A percentile compares a stretch with the other conserved stretches of the same genome.
Evolutionary conservation across 2,797 vertebrate genomes (phyloP).

Genomic region (Orientallactaga sibirica): DNA sequence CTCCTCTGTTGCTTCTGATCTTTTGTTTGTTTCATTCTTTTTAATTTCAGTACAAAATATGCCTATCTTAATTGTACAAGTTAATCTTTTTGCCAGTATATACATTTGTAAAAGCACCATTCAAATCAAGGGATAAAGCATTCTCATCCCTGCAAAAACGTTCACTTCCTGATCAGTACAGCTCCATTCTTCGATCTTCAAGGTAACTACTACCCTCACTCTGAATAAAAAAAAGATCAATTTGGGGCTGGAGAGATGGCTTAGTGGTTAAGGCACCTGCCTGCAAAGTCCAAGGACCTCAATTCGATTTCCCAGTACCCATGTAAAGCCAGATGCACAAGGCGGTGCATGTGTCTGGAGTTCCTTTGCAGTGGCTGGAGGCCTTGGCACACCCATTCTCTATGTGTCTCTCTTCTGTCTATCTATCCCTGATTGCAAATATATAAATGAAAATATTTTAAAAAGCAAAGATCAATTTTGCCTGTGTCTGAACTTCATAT

Average conservation of each 20-base stretch:
- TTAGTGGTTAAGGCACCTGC: too few relatives aligned
- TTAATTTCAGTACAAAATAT: not conserved
- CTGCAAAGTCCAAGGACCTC: too few relatives aligned
- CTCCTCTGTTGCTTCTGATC: conserved; percentile 5
- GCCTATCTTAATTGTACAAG: not conserved
- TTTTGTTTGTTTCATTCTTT: conserved; percentile 48
- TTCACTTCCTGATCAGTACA: not conserved
- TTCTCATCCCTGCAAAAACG: not conserved
- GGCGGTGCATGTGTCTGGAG: too few relatives aligned
- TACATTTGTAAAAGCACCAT: not conserved
- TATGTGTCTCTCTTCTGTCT: too few relatives aligned
- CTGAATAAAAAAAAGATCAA: too few relatives aligned
- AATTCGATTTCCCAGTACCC: too few relatives aligned
- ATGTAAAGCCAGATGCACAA: too few relatives aligned
- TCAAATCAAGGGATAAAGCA: not conserved
- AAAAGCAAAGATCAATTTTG: not conserved
- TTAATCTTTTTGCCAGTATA: conserved; percentile 25
- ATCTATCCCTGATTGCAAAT: too few relatives aligned
- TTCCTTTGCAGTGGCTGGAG: too few relatives aligned
- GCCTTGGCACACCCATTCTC: too few relatives aligned
- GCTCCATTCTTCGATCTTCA: not conserved
- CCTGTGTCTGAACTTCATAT: not conserved
- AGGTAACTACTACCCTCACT: not conserved
- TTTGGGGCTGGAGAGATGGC: too few relatives aligned
- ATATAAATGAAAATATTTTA: not conserved